Base-by-base conservation (phyloP, 2,797 vertebrate genomes). In the Thripadectes ignobilis region DNA sequence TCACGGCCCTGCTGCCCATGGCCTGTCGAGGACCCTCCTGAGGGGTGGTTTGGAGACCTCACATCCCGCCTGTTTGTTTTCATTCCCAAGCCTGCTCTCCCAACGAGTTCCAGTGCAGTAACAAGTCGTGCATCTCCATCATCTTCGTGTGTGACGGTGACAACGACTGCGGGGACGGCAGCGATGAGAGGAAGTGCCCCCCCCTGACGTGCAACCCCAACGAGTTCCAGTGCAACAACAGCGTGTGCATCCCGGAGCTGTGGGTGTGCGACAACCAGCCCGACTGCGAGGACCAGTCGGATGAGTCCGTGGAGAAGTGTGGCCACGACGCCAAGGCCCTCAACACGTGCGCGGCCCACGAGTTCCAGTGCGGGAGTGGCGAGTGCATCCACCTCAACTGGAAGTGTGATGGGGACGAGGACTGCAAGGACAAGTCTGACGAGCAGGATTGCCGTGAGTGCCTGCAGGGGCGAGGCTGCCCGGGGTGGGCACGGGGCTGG, bases 371-470 rank as follows among this genome's bases (percentile, higher is more conserved):
- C 5, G 95, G 98, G 92, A 99, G 98, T 0, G 99, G 99, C 14
- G 99, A 99, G 77, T 99, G 99, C 92, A 98, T 99, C 93, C 98
- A 98, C 83, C 98, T 98, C 81, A 98, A 98, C 82, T 99, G 99
- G 99, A 99, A 99, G 93, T 99, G 99, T 5, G 99, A 99, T 0
- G 99, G 99, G 3, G 99, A 99, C 26, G 98, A 98, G 6, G 99
- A 99, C 98, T 99, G 99, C 98, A 99, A 99, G 97, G 99, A 99
- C 98, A 99, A 99, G 92, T 99, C 99, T 1, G 99, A 99, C 12
- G 99, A 99, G 98, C 98, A 97, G 21, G 98, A 99, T 89, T 99
- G 99, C 95, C 98, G 99, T 99, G 95, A 99, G 99, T 98, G 41
- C 74, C 72, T 16, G 52, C 27, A 12, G 49, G 51, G 51, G 49